Evolutionary conservation across 1,140 invertebrate species (phyloP), one percentile per base, ranked within the genome.

Genomic region (Scylla paramamosain): DNA sequence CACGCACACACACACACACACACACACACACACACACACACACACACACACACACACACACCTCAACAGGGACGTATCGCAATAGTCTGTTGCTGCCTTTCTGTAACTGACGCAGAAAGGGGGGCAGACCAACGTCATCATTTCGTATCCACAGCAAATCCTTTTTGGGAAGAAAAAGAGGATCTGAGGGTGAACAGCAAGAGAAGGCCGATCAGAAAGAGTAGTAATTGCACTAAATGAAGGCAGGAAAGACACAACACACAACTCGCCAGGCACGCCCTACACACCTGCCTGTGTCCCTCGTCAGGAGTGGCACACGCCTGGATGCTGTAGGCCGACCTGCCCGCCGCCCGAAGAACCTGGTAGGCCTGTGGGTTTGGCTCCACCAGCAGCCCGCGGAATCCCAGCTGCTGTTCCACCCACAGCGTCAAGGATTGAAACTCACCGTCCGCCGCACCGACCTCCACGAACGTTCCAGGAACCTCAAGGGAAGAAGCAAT

Each of bases 51-150:
- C 25, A 59, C 52, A 59, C 52, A 87, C 95, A 52, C 39, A 96
- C 96, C 95, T 96, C 96, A 2, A 45, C 48, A 32, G 95, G 83
- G 0, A 96, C 96, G 67, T 95, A 96, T 28, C 83, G 95, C 0
- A 94, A 2, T 4, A 96, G 93, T 45, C 93, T 95, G 84, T 95
- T 96, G 93, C 95, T 96, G 28, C 96, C 96, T 45, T 96, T 94
- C 93, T 96, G 96, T 25, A 96, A 39, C 4, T 93, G 84, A 8
- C 91, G 82, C 29, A 96, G 90, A 8, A 95, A 84, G 10, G 84
- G 52, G 0, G 96, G 96, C 3, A 96, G 92, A 83, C 95, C 94
- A 8, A n/a, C 48, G 6, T 95, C 92, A 16, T 90, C 90, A 32
- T 96, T 46, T 16, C 95, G 89, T 29, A 96, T 77, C 96, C 96